Conservation (phyloP, 2,888 invertebrate genomes). For the Arge pagana region DNA sequence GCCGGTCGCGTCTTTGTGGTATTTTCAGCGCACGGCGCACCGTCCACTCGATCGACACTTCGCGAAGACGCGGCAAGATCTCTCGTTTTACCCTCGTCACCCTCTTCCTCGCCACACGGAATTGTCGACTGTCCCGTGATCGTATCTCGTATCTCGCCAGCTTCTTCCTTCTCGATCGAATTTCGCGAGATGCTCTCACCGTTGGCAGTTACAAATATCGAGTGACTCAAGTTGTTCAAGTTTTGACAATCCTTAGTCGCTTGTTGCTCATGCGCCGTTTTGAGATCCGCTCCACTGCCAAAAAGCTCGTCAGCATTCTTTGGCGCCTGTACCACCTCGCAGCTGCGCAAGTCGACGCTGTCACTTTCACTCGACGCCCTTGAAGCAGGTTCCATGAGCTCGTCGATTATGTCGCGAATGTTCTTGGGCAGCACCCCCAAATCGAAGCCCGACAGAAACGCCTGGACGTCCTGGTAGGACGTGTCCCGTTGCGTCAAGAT, state of each 20-base stretch:
- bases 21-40: slow-evolving; percentile 19
- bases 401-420: slow-evolving; percentile 32
- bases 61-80: slow-evolving; percentile 16
- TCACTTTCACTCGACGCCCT: slow-evolving; percentile 24
- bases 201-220: neutral
- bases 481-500: slow-evolving; percentile 30
- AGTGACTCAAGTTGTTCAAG: slow-evolving; percentile 2
- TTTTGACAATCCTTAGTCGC: slow-evolving; percentile 19
- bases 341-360: slow-evolving; percentile 11
- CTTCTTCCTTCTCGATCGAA: slow-evolving; percentile 2
- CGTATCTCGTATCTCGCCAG: no score
- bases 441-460: slow-evolving; percentile 32
- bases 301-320: slow-evolving; percentile 25
- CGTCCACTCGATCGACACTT: neutral
- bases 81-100: slow-evolving; percentile 6
- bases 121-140: no score
- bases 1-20: no score
- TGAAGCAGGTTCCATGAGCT: slow-evolving; percentile 31
- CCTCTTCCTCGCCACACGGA: neutral
- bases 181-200: neutral
- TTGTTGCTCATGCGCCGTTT: slow-evolving; percentile 34
- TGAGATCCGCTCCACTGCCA: slow-evolving; percentile 36
- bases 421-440: slow-evolving; percentile 31
- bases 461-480: slow-evolving; percentile 33
- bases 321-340: slow-evolving; percentile 26